Evolutionary conservation across 2,888 invertebrate species (phyloP), one percentile per base, ranked within the genome.

Genomic region (Caradrina kadenii): DNA sequence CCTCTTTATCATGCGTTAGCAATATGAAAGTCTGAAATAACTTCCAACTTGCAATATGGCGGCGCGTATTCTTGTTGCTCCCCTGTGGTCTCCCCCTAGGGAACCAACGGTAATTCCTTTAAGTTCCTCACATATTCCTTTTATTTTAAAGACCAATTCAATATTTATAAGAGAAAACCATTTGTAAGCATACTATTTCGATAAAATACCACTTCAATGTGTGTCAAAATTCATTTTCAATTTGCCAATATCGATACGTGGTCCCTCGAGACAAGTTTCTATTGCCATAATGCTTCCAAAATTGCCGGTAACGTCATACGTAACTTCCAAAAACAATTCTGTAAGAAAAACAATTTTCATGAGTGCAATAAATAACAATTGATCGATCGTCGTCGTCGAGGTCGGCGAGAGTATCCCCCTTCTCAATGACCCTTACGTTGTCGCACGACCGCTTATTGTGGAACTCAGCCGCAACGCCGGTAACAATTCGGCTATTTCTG

Each of bases 271-370:
- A 39, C 49, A 45, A n/a, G n/a, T 45, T 54, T 54, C 35, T 59
- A 54, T 70, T 49, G 77, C 21, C 21, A 54, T 69, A 76, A 76
- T 69, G 55, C 58, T 69, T 49, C 31, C 21, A 17, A 63, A 63
- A 74, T 69, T 62, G 76, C 58, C 53, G 21, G 35, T 52, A 58
- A 76, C 70, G 61, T 74, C 76, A 63, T 73, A n/a, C n/a, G n/a
- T n/a, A 66, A 50, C 58, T 76, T 58, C 19, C 50, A 10, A 45
- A 55, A 48, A 69, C 73, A 55, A 68, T 60, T 8, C 21, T 21
- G 10, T 35, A 73, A 70, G 72, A 70, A 73, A 73, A 79, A 73
- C 75, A 79, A 73, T 73, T 79, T 79, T 66, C 67, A 68, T 74
- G 42, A 52, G 63, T 68, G 61, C 64, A 61, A 74, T 77, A 67